Evolutionary conservation across 2,888 invertebrate genomes (phyloP).

Genomic region (Calliopum simillimum): DNA sequence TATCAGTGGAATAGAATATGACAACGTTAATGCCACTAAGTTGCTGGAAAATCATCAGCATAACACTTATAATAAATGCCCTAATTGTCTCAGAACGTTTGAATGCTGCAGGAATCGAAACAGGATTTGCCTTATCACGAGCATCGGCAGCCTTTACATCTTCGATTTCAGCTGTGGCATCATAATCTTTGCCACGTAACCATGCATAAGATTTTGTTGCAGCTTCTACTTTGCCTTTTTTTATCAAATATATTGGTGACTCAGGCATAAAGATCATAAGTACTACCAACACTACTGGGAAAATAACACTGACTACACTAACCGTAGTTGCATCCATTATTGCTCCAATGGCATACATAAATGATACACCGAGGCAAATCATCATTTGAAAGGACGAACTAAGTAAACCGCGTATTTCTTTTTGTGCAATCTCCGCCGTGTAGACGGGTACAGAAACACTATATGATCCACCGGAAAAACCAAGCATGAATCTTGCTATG

Average conservation of each 20-base stretch:
- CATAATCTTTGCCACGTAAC: constrained; percentile 80
- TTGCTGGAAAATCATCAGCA: constrained; percentile 92
- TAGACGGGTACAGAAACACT: constrained; percentile 88
- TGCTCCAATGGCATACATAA: constrained; percentile 76
- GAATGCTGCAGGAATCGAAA: constrained; percentile 72
- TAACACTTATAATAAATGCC: constrained; percentile 78
- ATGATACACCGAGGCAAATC: constrained; percentile 85
- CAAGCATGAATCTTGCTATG: constrained; percentile 62
- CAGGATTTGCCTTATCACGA: constrained; percentile 68
- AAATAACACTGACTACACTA: constrained; percentile 59
- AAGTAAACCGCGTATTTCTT: constrained; percentile 83
- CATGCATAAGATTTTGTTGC: constrained; percentile 78
- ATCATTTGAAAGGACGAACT: constrained; percentile 91
- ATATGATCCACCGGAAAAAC: constrained; percentile 75
- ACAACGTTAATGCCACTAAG: constrained; percentile 86
- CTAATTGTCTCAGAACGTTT: constrained; percentile 73
- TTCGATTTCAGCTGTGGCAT: constrained; percentile 75
- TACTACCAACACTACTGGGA: constrained; percentile 76
- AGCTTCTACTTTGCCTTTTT: constrained; percentile 73
- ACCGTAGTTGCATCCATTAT: constrained; percentile 58
- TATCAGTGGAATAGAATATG: constrained; percentile 81
- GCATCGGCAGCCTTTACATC: constrained; percentile 72
- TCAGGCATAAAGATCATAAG: constrained; percentile 89
- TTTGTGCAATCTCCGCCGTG: constrained; percentile 87
- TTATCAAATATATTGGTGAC: constrained; percentile 79